These are phyloP conservation scores for Serrognathus titanus DNA, from an alignment of 2,888 invertebrate species.

Conservation along the genomic window DNA sequence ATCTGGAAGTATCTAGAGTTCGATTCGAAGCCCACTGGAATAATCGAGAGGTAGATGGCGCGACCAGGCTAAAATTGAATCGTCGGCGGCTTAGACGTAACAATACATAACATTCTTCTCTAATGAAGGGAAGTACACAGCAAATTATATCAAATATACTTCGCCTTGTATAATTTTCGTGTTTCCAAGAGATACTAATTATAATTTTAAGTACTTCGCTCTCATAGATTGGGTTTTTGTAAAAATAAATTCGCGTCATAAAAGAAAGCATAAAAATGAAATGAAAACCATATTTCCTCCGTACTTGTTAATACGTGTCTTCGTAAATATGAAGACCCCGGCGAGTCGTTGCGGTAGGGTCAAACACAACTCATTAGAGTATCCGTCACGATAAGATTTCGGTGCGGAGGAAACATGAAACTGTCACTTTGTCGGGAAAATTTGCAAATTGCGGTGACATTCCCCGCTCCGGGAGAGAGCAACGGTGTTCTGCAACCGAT, in stretches of 20 bases:
- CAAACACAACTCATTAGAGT: constrained; percentile 4
- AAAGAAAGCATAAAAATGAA: constrained; percentile 4
- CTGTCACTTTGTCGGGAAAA: constrained; percentile 16
- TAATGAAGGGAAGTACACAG: no score
- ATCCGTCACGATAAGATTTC: constrained; percentile 12
- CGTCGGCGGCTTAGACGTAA: no score
- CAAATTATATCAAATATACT: no score
- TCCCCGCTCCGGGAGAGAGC: constrained; percentile 13
- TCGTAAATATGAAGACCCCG: neutral
- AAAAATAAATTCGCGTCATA: neutral
- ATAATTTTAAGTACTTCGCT: neutral
- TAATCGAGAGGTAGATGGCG: no score
- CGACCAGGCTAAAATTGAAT: no score
- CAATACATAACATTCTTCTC: no score
- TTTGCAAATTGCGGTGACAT: constrained; percentile 22
- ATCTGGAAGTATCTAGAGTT: no score
- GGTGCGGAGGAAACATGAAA: constrained; percentile 12
- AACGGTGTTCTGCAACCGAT: constrained; percentile 17
- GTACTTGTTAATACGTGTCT: no score
- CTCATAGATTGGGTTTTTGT: neutral
- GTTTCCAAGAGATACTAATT: neutral
- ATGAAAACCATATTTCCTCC: no score
- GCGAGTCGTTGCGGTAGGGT: neutral
- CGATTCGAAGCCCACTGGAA: no score
- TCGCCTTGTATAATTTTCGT: no score